phyloP scores from a whole-genome alignment of 1,140 invertebrate genomes.

The Drosophila seguyi region DNA sequence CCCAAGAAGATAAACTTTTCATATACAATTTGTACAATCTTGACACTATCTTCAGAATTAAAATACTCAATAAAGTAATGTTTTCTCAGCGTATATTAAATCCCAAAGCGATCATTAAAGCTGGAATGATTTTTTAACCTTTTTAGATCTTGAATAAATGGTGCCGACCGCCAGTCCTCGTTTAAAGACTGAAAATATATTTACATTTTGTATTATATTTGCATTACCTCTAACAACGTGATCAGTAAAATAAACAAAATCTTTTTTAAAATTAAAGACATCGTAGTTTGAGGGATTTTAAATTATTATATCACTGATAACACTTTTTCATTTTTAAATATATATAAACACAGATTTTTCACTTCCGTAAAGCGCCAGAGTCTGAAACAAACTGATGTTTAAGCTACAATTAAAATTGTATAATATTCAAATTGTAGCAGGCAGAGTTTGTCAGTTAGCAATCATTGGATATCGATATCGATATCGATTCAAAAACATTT shows the following conservation, averaged over 20 bases:
- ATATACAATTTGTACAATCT: too few relatives aligned
- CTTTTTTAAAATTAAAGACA: background rate
- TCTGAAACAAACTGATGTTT: background rate
- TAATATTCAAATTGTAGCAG: background rate
- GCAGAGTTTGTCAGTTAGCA: background rate
- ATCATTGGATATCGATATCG: background rate
- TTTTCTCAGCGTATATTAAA: background rate
- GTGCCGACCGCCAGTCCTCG: background rate
- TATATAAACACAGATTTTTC: background rate
- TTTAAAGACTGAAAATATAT: too few relatives aligned
- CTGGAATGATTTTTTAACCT: background rate
- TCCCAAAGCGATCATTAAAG: background rate
- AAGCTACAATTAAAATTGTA: too few relatives aligned
- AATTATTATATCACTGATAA: background rate
- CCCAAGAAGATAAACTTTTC: too few relatives aligned
- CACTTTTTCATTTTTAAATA: background rate
- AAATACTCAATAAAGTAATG: background rate
- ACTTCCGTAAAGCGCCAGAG: background rate
- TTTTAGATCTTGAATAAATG: background rate
- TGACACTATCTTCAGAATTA: background rate
- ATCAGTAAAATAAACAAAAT: background rate
- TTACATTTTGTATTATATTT: background rate
- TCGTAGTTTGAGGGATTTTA: background rate
- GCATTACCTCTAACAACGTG: background rate
- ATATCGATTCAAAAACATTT: too few relatives aligned